Conservation (phyloP, 2,888 invertebrate genomes). For the Aproaerema taeniolella region DNA sequence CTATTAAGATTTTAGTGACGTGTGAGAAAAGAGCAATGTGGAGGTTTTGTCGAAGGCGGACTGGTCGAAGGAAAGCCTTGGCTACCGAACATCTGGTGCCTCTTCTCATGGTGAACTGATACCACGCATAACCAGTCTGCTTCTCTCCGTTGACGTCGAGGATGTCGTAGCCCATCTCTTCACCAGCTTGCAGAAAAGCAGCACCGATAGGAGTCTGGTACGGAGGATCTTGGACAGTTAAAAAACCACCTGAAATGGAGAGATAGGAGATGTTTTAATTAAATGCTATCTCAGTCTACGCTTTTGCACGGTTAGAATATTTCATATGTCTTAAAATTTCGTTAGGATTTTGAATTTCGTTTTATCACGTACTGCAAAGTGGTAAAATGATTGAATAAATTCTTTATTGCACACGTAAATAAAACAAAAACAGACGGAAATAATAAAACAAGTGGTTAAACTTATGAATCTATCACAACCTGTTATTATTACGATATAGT, state of each 20-base stretch:
- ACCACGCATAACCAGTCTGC: slow-evolving; percentile 92
- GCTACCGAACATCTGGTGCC: slow-evolving; percentile 90
- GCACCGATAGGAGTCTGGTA: slow-evolving; percentile 90
- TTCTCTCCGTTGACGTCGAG: slow-evolving; percentile 90
- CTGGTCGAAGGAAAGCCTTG: slow-evolving; percentile 90
- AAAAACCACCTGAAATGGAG: slow-evolving; percentile 80
- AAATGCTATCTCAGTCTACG: not conserved
- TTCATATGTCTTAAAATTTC: too few relatives aligned
- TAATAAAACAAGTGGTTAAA: too few relatives aligned
- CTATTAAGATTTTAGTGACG: slow-evolving; percentile 86
- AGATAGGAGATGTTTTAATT: too few relatives aligned
- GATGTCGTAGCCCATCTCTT: slow-evolving; percentile 94
- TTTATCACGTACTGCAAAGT: too few relatives aligned
- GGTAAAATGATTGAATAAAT: too few relatives aligned
- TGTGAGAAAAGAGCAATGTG: slow-evolving; percentile 89
- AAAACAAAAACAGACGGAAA: too few relatives aligned
- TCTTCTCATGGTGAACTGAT: slow-evolving; percentile 92
- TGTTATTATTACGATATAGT: too few relatives aligned
- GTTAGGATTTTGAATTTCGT: too few relatives aligned
- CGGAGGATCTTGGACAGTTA: slow-evolving; percentile 86
- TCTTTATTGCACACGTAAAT: too few relatives aligned
- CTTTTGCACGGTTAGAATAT: too few relatives aligned
- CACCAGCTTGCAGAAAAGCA: slow-evolving; percentile 92
- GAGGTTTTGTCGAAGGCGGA: slow-evolving; percentile 86
- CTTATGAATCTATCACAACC: too few relatives aligned